Base-by-base conservation (phyloP, 1,140 invertebrate species). In the Diabrotica undecimpunctata region DNA sequence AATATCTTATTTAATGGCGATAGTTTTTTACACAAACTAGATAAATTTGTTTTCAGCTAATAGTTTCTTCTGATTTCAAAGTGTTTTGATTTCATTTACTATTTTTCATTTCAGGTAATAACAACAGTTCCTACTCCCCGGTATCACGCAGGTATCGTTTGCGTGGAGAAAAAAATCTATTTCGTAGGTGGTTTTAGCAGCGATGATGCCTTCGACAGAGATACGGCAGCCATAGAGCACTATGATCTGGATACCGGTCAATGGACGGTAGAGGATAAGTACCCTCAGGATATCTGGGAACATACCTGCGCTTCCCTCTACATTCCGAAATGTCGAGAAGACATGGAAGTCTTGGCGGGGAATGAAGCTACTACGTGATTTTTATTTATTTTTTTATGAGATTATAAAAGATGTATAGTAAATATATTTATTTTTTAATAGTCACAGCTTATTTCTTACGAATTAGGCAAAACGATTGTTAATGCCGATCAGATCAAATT, bases 101-200 rank as follows among this genome's bases (percentile, higher is more conserved):
- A 25, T 25, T 25, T 25, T 25, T 46, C 58, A 25, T 59, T 64
- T 38, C 51, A 70, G 64, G 63, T 68, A 6, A 80, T 89, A 11
- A 87, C 86, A 0, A 76, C 77, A 50, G 81, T 90, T 39, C 88
- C 88, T 8, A 85, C 85, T 0, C 87, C 88, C 2, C 80, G 89
- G 53, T 88, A 87, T 74, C 88, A 90, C 75, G 85, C 88, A 0
- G 86, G 87, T 11, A 86, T 88, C 51, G 85, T 87, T 5, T 79
- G 84, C 12, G 81, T 88, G 39, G 78, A 83, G n/a, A 77, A 80
- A n/a, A 84, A 83, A 69, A 83, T 91, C 5, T 89, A 88, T 75
- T 85, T 90, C 62, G 85, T 91, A 68, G 90, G 90, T 8, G 90
- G 89, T 0, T 87, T 89, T 72, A 83, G 86, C 65, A 86, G 85